These are phyloP conservation scores for Gobius niger DNA, from an alignment of 2,113 vertebrate species.

Conservation along the genomic window DNA sequence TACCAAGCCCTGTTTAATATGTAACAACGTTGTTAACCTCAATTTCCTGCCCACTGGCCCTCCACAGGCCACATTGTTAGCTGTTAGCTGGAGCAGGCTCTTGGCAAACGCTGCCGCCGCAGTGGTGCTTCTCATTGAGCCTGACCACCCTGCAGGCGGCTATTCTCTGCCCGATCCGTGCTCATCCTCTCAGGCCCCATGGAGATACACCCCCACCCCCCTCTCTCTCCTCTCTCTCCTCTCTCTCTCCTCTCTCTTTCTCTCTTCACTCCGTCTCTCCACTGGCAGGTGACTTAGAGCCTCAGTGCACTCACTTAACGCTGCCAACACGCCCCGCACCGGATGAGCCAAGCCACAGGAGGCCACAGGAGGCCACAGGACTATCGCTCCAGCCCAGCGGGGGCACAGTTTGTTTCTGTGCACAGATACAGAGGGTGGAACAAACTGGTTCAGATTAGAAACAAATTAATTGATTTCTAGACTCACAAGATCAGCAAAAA, in stretches of 20 bases:
- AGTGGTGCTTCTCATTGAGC: constrained; percentile 58
- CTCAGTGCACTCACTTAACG: constrained; percentile 58
- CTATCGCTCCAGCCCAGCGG: constrained; percentile 59
- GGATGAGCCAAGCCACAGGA: constrained; percentile 59
- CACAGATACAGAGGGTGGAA: constrained; percentile 28
- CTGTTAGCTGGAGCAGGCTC: constrained; percentile 67
- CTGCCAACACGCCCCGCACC: constrained; percentile 51
- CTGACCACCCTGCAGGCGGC: constrained; percentile 65
- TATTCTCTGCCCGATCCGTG: constrained; percentile 53
- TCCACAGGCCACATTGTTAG: constrained; percentile 65
- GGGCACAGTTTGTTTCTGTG: constrained; percentile 61
- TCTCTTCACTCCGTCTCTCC: constrained; percentile 26
- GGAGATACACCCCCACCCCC: constrained; percentile 23
- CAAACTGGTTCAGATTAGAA: constrained; percentile 66
- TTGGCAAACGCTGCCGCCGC: constrained; percentile 58
- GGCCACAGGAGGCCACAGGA: constrained; percentile 52
- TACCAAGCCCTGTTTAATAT: constrained; percentile 68
- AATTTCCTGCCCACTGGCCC: constrained; percentile 74
- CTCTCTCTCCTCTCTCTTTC: neutral
- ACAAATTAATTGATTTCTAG: constrained; percentile 59
- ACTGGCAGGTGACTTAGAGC: constrained; percentile 70
- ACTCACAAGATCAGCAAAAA: constrained; percentile 17
- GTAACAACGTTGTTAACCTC: constrained; percentile 80
- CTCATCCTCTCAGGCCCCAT: constrained; percentile 50
- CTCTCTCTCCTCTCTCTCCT: neutral